Evolutionary conservation across 2,888 invertebrate genomes (phyloP), one percentile per base, ranked within the genome.

Genomic region (Abrostola tripartita): DNA sequence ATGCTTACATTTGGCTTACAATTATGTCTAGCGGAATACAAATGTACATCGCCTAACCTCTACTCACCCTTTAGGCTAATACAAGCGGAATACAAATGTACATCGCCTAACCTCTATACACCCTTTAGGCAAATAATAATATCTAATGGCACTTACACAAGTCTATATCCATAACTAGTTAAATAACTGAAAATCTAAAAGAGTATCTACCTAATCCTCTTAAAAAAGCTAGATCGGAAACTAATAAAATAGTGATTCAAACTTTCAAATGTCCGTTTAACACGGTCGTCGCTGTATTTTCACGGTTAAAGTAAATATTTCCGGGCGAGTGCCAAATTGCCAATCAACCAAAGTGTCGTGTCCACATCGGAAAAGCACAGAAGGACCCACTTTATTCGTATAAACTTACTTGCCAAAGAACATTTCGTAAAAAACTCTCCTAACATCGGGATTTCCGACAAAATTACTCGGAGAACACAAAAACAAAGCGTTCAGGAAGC

Each of bases 271-370:
- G 58, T 52, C 55, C 64, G 55, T 65, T 71, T 74, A 74, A 58
- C 35, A 41, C 49, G 58, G 51, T 65, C 57, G 58, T 55, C 52
- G 70, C 63, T 80, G 61, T 78, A 68, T 81, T 84, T 84, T 75
- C 76, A 74, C 81, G 69, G 71, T 66, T 44, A 72, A 78, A 74
- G 81, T 78, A 83, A 85, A 85, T 78, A 81, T 79, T 77, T 78
- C 72, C 70, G 74, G 72, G 66, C 63, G 73, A 79, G 78, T 88
- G 91, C 92, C 91, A 91, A 92, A 92, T 91, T 89, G 90, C 83
- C 92, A 92, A 92, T 92, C 85, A 85, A 62, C 76, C 77, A 85
- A 86, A 92, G 92, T 91, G 88, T 84, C 65, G 73, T 82, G 80
- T 86, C 82, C 84, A 86, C 88, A 87, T 82, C 81, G 76, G 76